Base-by-base conservation (phyloP, 2,888 invertebrate genomes). In the Drosophila neutralis region DNA sequence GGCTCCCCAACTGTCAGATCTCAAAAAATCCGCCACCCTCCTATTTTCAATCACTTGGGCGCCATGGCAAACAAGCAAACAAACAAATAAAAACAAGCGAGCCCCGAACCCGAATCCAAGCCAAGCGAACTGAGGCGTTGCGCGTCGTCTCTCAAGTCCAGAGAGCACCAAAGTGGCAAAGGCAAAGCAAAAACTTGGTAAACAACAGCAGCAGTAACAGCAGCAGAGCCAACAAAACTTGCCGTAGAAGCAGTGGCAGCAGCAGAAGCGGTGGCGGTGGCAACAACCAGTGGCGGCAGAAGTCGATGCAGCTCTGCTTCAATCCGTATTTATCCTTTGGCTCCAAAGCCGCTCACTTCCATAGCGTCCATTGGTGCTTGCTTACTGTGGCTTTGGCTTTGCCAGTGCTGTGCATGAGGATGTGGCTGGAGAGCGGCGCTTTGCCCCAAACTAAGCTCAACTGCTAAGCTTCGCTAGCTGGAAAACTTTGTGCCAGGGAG, bases 321-420 rank as follows among this genome's bases (percentile, higher is more conserved):
- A 85, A 90, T 91, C 87, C 87, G 79, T 85, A 85, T 87, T 90
- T 86, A 90, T 90, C 87, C 87, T 81, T 82, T 68, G 78, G 66
- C 75, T 75, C 69, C 62, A 81, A 77, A 74, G 73, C 71, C 57
- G 72, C 69, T 67, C 63, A 62, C 66, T 73, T 54, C 45, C 45
- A 45, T 45, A 45, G 62, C 79, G 77, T 66, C 76, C 76, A 69
- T 69, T 63, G 76, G 52, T 65, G 63, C 53, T 42, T 65, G 63
- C 53, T 42, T 48, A 18, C 62, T 67, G 40, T 53, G 59, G 40
- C 38, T 42, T 27, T 51, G 49, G 52, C 49, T 49, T 27, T 52
- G 42, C 59, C 51, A 38, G 36, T 49, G 51, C 60, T 66, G 54
- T 56, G 52, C 40, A 62, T 35, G 57, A 48, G 76, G 67, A 75